These are phyloP conservation scores for Polymixis flavicincta DNA, from an alignment of 2,888 invertebrate species.

Conservation along the genomic window DNA sequence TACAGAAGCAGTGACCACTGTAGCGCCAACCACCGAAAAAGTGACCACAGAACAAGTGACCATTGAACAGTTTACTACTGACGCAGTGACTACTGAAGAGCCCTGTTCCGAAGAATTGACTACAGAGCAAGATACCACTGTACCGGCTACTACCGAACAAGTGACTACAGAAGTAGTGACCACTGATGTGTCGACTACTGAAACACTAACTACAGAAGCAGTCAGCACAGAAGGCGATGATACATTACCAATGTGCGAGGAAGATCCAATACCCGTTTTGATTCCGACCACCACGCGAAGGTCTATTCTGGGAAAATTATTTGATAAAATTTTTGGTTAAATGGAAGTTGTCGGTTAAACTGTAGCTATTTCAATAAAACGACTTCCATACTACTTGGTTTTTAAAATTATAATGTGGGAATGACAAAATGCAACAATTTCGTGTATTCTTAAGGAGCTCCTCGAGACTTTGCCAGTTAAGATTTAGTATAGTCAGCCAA, in stretches of 20 bases:
- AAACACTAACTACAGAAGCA: background rate
- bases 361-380: background rate
- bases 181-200: background rate
- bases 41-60: too few relatives aligned
- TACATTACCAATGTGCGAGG: background rate
- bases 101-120: background rate
- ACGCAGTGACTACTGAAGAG: too few relatives aligned
- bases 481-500: background rate
- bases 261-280: conserved; percentile 5
- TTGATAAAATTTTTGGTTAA: background rate
- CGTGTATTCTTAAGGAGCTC: background rate
- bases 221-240: background rate
- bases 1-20: too few relatives aligned
- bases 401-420: background rate
- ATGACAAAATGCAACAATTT: too few relatives aligned
- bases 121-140: background rate
- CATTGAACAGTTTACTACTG: too few relatives aligned
- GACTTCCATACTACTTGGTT: background rate
- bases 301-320: background rate
- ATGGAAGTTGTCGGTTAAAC: background rate
- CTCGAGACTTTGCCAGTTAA: background rate
- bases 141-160: too few relatives aligned
- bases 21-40: too few relatives aligned
- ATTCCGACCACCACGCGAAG: background rate
- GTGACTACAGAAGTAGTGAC: too few relatives aligned